Evolutionary conservation across 2,797 vertebrate species (phyloP), one percentile per base, ranked within the genome.

Genomic region (Etheostoma perlongum): DNA sequence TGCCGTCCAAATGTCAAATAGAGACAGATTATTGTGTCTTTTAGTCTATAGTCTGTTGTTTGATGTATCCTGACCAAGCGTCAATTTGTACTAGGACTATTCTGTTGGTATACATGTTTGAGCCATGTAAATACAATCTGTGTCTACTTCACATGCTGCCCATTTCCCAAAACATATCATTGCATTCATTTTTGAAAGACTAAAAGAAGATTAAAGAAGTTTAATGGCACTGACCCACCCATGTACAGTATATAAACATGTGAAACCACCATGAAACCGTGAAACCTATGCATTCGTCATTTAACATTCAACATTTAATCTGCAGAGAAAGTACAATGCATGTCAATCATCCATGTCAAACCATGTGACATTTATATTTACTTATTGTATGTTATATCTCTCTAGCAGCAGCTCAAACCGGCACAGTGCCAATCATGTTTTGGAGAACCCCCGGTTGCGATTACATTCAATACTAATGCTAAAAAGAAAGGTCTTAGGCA

Each of bases 41-140:
- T 44, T 23, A 23, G 21, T 23, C 21, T 59, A 46, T 8, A 51
- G 15, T 51, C 13, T 33, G 21, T 36, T 12, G 19, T 47, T 47
- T 36, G 6, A 46, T 36, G 11, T 48, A 36, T 49, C n/a, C 44
- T 21, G 54, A 30, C 36, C 53, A 11, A 16, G 13, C 11, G 19
- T 72, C 18, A 44, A 2, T 47, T 55, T 19, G 25, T 23, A 6
- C 30, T 21, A 46, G n/a, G 27, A 19, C 8, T 15, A 23, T 40
- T 54, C 11, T 61, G 25, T 55, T 30, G 36, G 67, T 44, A 23
- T 67, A 36, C 16, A 49, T 13, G 55, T 67, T 67, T 30, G 33
- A 51, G 14, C 16, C 47, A 5, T 27, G 58, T 55, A 36, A 36
- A 46, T n/a, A 53, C 40, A 52, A 46, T 44, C 4, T 63, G 51